Evolutionary conservation across 2,888 invertebrate species (phyloP).

Genomic region (Lepeophtheirus nordmannii): DNA sequence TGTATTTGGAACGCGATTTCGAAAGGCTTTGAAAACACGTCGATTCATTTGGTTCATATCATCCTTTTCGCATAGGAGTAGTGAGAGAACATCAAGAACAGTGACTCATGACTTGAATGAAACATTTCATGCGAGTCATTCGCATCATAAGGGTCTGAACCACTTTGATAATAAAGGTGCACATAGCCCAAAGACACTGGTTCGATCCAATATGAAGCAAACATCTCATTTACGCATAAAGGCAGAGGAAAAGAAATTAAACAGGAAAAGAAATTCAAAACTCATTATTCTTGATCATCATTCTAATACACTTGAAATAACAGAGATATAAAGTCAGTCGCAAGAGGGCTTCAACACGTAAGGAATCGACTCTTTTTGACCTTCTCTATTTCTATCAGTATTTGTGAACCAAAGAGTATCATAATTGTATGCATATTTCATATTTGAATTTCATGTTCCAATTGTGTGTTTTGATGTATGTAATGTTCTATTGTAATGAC

Average conservation of each 20-base stretch:
- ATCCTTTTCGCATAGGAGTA: constrained; percentile 3
- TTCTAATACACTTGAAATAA: background rate
- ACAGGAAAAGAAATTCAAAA: background rate
- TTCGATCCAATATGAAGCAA: background rate
- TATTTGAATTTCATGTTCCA: too few species aligned
- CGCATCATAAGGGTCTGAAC: too few species aligned
- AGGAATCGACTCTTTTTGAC: too few species aligned
- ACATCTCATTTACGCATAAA: background rate
- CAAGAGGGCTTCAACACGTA: too few species aligned
- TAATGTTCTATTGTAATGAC: too few species aligned
- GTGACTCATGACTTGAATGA: background rate
- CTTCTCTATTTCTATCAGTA: too few species aligned
- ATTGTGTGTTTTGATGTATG: too few species aligned
- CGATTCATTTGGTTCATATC: background rate
- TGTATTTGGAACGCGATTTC: background rate
- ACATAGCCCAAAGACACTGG: too few species aligned
- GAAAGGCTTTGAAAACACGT: background rate
- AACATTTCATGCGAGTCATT: background rate
- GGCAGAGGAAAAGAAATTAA: background rate
- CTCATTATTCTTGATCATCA: background rate
- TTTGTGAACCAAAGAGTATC: too few species aligned
- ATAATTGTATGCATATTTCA: too few species aligned
- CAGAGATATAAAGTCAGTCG: background rate
- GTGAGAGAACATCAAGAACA: background rate
- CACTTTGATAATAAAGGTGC: too few species aligned